A percentile compares a stretch with the other conserved stretches of the same genome.
Conservation (phyloP, 2,113 vertebrate genomes). For the Numida meleagris region DNA sequence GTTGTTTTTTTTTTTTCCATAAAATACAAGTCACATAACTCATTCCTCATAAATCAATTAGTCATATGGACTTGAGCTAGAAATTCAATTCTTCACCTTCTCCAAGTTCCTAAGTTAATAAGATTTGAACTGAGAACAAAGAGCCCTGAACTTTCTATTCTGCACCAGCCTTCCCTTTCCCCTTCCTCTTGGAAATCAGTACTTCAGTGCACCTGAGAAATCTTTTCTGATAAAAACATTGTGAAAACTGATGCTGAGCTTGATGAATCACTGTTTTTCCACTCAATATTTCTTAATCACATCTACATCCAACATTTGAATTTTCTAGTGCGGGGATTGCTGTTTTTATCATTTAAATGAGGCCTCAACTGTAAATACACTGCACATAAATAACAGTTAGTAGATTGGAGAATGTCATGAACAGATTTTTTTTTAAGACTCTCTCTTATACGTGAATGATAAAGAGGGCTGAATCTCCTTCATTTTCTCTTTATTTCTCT, state of each 20-base stretch:
- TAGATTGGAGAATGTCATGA: not conserved
- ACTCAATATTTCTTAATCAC: not conserved
- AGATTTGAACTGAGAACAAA: not conserved
- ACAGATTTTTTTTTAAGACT: not conserved
- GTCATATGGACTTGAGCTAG: not conserved
- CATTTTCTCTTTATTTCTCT: not conserved
- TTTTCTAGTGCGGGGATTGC: not conserved
- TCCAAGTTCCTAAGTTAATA: not conserved
- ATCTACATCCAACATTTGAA: not conserved
- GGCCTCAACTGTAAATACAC: rapidly evolving
- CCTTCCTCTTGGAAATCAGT: not conserved
- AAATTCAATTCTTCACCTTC: not conserved
- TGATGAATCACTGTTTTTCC: not conserved
- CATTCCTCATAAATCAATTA: not conserved
- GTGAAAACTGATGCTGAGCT: not conserved
- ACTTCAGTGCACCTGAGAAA: not conserved
- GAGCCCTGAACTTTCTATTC: not conserved
- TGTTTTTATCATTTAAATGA: not conserved
- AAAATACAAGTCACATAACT: not conserved
- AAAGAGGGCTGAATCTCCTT: not conserved
- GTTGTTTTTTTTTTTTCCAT: too few relatives aligned
- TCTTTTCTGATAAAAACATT: not conserved
- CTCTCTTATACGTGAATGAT: not conserved
- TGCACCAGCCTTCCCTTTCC: not conserved
- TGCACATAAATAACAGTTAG: not conserved